Conservation (phyloP, 2,888 invertebrate species). For the Lepidochitona cinerea region DNA sequence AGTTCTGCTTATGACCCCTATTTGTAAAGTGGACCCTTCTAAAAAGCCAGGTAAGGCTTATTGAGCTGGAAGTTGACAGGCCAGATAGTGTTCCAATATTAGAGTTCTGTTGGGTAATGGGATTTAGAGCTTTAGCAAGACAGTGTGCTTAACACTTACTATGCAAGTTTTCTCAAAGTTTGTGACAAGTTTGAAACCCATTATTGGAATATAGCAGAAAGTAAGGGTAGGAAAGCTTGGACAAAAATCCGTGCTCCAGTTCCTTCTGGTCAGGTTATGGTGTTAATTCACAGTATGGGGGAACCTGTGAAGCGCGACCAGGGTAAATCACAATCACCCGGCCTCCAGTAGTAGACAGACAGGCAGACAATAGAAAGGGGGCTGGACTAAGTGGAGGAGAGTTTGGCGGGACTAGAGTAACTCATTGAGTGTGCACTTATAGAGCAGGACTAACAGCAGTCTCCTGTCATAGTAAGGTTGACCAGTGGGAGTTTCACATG, state of each 20-base stretch:
- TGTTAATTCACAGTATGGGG: too few relatives aligned
- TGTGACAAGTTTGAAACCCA: too few relatives aligned
- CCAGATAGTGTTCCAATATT: neutral
- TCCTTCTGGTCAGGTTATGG: too few relatives aligned
- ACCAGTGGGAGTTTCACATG: neutral
- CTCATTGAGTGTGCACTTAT: too few relatives aligned
- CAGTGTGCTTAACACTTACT: neutral
- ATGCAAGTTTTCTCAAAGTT: neutral
- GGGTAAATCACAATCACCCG: neutral
- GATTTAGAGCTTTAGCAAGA: neutral
- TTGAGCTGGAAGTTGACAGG: neutral
- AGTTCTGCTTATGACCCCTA: too few relatives aligned
- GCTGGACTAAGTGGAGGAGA: neutral
- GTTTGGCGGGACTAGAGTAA: neutral
- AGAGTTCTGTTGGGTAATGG: neutral
- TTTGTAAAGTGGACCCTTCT: neutral
- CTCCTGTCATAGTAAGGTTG: neutral
- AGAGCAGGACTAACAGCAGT: neutral
- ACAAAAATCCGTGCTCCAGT: too few relatives aligned
- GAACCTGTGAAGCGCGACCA: neutral
- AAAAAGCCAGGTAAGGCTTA: neutral
- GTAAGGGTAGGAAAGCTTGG: too few relatives aligned
- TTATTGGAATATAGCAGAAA: too few relatives aligned
- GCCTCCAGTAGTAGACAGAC: neutral
- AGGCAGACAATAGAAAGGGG: neutral